These are phyloP conservation scores for Sebastes miniatus DNA, from an alignment of 2,797 vertebrate genomes.

Conservation along the genomic window DNA sequence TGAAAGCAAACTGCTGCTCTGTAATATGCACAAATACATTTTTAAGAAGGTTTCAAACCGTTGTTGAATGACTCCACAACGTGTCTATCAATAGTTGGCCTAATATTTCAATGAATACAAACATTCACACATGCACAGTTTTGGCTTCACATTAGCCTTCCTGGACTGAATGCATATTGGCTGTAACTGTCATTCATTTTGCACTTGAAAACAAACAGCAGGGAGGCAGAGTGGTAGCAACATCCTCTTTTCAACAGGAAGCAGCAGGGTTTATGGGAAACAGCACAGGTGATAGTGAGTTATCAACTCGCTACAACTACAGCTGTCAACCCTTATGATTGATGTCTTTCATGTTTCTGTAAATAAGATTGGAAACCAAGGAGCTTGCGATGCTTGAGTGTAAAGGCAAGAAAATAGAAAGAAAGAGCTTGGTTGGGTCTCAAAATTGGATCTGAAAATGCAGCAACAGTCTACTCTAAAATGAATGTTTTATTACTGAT, in stretches of 20 bases:
- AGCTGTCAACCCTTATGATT: constrained; percentile 17
- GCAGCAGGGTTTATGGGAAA: constrained; percentile 1
- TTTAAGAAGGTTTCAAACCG: not conserved
- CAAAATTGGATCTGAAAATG: not conserved
- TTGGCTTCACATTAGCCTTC: not conserved
- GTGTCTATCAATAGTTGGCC: not conserved
- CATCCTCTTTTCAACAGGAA: constrained; percentile 8
- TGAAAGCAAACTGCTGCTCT: not conserved
- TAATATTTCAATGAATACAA: not conserved
- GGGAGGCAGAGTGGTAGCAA: not conserved
- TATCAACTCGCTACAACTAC: constrained; percentile 14
- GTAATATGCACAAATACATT: not conserved
- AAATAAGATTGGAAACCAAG: constrained; percentile 9
- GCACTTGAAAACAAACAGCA: constrained; percentile 16
- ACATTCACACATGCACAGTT: not conserved
- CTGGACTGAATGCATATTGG: not conserved
- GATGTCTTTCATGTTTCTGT: constrained; percentile 27
- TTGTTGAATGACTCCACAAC: not conserved
- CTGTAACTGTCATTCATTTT: not conserved
- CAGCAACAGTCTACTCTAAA: not conserved
- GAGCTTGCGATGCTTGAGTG: not conserved
- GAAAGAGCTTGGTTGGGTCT: not conserved
- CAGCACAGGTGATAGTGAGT: constrained; percentile 21
- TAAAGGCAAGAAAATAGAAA: not conserved
- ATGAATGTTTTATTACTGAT: not conserved